These are phyloP conservation scores for Lutjanus argentimaculatus DNA, from an alignment of 2,797 vertebrate species.

Conservation along the genomic window DNA sequence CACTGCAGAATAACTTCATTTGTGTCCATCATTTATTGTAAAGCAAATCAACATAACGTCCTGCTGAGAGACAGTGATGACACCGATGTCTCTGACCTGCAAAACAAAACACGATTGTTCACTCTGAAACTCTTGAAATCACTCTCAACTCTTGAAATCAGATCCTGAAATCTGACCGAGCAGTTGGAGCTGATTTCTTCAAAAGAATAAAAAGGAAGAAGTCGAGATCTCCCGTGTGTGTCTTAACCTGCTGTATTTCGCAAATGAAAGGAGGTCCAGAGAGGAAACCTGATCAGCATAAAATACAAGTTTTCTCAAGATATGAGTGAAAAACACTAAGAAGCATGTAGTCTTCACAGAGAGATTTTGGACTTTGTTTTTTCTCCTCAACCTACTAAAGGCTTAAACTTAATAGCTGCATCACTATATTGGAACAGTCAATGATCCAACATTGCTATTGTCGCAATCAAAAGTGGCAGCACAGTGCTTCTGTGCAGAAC, in stretches of 20 bases:
- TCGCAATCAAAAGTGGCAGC: neutral
- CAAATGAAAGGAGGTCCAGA: neutral
- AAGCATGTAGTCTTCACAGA: neutral
- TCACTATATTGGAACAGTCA: neutral
- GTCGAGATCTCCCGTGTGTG: neutral
- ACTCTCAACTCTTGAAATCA: neutral
- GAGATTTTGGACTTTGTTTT: neutral
- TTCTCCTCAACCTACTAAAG: neutral
- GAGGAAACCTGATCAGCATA: neutral
- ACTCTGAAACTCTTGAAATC: neutral
- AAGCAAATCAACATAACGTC: constrained; percentile 17
- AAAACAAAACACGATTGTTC: constrained; percentile 8
- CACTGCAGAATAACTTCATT: neutral
- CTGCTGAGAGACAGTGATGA: neutral
- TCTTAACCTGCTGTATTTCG: neutral
- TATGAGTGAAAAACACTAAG: neutral
- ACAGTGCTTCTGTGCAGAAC: neutral
- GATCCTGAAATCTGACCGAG: neutral
- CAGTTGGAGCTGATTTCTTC: neutral
- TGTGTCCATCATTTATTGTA: neutral
- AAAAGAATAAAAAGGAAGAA: neutral
- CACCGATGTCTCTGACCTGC: constrained; percentile 1
- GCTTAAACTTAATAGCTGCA: neutral
- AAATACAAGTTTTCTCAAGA: no score
- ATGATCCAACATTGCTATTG: neutral